Conservation (phyloP, 1,140 invertebrate genomes). For the Camponotus floridanus region DNA sequence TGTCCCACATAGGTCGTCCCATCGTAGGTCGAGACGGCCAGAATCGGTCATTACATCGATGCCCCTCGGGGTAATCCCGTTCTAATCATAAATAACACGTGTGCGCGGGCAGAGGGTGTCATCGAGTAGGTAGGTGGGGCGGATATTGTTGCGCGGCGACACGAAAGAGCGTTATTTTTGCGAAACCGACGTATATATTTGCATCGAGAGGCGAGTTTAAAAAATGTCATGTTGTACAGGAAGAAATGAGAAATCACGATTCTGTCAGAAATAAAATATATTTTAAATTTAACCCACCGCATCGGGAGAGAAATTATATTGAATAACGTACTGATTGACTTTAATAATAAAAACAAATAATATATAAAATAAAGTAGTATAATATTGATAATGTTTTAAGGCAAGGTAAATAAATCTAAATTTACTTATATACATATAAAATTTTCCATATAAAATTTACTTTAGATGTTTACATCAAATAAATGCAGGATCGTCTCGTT, state of each 20-base stretch:
- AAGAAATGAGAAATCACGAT: background rate
- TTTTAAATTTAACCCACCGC: background rate
- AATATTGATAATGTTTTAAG: background rate
- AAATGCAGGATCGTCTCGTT: background rate
- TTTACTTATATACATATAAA: background rate
- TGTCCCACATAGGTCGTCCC: conserved; percentile 32
- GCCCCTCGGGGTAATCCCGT: conserved; percentile 53
- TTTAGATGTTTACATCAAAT: background rate
- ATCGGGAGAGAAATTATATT: no score
- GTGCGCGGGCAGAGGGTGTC: conserved; percentile 33
- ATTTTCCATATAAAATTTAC: no score
- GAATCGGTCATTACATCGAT: conserved; percentile 50
- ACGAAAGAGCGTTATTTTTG: conserved; percentile 51
- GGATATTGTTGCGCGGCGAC: conserved; percentile 30
- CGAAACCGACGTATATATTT: conserved; percentile 28
- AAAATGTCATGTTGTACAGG: background rate
- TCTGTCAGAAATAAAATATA: background rate
- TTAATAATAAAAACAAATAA: conserved; percentile 2
- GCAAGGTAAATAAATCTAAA: background rate
- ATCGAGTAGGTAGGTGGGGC: background rate
- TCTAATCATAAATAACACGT: conserved; percentile 60
- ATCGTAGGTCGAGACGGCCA: conserved; percentile 11
- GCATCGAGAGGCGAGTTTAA: conserved; percentile 20
- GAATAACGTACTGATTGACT: background rate
- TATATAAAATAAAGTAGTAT: background rate